Conservation (phyloP, 2,888 invertebrate species). For the Epirrita christyi region DNA sequence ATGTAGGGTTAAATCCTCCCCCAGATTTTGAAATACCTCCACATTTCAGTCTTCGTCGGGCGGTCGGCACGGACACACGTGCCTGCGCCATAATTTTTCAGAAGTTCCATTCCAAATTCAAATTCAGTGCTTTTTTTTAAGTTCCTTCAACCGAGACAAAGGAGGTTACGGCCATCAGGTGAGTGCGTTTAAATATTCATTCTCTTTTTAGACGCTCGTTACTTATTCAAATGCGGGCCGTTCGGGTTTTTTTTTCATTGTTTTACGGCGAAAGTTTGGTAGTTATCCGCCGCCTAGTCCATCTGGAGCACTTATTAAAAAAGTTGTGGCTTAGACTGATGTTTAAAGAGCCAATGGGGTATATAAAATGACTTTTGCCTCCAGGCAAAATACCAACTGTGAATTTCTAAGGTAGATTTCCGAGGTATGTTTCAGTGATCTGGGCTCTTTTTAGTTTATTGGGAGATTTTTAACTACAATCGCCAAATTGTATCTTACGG, state of each 20-base stretch:
- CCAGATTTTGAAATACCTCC: conserved; percentile 50
- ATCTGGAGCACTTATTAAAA: conserved; percentile 67
- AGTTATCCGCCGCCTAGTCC: conserved; percentile 57
- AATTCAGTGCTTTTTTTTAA: conserved; percentile 50
- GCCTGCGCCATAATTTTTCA: conserved; percentile 33
- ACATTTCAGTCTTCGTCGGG: conserved; percentile 57
- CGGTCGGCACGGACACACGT: conserved; percentile 44
- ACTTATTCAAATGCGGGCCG: conserved; percentile 51
- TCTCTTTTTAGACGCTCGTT: conserved; percentile 45
- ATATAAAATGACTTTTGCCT: conserved; percentile 46
- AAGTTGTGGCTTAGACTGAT: conserved; percentile 62
- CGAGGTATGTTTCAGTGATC: background rate
- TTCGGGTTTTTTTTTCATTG: conserved; percentile 48
- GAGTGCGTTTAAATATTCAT: conserved; percentile 55
- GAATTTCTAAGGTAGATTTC: conserved; percentile 1
- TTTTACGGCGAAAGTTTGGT: conserved; percentile 64
- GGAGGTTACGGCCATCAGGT: conserved; percentile 45
- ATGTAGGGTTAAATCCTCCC: conserved; percentile 51
- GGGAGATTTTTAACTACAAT: too few species aligned
- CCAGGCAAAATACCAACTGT: background rate
- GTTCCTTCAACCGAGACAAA: conserved; percentile 42
- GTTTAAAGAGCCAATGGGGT: conserved; percentile 59
- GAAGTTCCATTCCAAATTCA: conserved; percentile 51
- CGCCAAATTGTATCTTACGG: too few species aligned
- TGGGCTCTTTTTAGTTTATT: background rate